phyloP scores from a whole-genome alignment of 2,888 invertebrate species.

The Sarcophaga variegata region DNA sequence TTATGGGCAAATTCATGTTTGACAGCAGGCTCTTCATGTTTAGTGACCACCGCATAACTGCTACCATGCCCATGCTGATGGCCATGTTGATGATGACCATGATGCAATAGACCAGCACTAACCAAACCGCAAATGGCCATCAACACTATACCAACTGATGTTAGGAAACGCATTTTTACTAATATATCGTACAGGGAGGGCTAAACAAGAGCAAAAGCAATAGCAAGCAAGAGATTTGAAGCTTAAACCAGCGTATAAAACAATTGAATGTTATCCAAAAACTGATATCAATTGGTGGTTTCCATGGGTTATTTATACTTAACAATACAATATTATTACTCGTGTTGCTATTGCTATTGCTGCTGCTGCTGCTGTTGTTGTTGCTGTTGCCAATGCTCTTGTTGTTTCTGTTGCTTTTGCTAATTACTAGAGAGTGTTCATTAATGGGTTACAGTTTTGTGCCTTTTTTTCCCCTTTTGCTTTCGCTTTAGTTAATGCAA shows the following conservation, averaged over 20 bases:
- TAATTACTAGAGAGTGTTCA: slow-evolving; percentile 61
- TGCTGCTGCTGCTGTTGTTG: slow-evolving; percentile 16
- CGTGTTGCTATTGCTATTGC: neutral
- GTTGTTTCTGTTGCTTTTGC: slow-evolving; percentile 29
- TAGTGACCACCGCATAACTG: slow-evolving; percentile 76
- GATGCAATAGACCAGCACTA: slow-evolving; percentile 68
- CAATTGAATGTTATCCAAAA: slow-evolving; percentile 67
- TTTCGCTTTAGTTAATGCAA: slow-evolving; percentile 45
- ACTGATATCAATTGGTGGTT: slow-evolving; percentile 68
- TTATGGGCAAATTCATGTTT: slow-evolving; percentile 37
- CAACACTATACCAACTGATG: slow-evolving; percentile 56
- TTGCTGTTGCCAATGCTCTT: slow-evolving; percentile 25
- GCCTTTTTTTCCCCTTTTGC: slow-evolving; percentile 32
- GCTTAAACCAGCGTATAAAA: slow-evolving; percentile 26
- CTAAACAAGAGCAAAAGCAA: neutral
- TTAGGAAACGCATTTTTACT: slow-evolving; percentile 56
- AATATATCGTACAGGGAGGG: slow-evolving; percentile 3
- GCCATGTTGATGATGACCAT: slow-evolving; percentile 60
- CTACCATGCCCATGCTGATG: slow-evolving; percentile 72
- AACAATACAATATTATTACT: slow-evolving; percentile 47
- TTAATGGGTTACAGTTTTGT: slow-evolving; percentile 47
- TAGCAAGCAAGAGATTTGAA: slow-evolving; percentile 18
- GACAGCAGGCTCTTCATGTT: slow-evolving; percentile 73
- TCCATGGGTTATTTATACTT: slow-evolving; percentile 66
- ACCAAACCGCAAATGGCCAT: slow-evolving; percentile 66